These are phyloP conservation scores for Metopolophium dirhodum DNA, from an alignment of 1,140 invertebrate species.

Conservation along the genomic window DNA sequence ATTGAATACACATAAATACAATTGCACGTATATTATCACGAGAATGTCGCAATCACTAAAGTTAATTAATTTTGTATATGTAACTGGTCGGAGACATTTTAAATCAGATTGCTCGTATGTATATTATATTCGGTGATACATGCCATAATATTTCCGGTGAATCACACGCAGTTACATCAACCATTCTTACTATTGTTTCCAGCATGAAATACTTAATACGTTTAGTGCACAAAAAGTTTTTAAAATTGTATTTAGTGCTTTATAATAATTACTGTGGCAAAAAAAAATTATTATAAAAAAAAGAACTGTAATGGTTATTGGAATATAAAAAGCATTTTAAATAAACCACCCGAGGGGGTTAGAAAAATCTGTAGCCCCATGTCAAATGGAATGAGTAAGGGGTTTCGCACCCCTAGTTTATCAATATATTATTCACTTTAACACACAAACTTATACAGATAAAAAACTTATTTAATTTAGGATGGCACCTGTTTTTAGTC, in stretches of 20 bases:
- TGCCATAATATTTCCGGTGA: not conserved
- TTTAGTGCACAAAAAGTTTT: not conserved
- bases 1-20: not conserved
- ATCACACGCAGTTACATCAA: not conserved
- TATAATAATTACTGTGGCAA: not conserved
- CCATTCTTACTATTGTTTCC: not conserved
- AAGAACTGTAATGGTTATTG: not conserved
- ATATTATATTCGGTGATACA: not conserved
- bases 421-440: not conserved
- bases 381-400: not conserved
- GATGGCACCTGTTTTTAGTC: not conserved
- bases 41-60: not conserved
- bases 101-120: not conserved
- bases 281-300: not conserved
- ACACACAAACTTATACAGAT: not conserved
- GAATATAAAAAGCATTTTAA: not conserved
- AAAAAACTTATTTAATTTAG: not conserved
- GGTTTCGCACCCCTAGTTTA: no score
- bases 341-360: not conserved
- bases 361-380: not conserved
- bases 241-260: not conserved
- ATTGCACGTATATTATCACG: not conserved
- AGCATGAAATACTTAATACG: not conserved
- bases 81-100: not conserved
- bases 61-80: not conserved